Base-by-base conservation (phyloP, 2,797 vertebrate species). In the Macroramphosus scolopax region DNA sequence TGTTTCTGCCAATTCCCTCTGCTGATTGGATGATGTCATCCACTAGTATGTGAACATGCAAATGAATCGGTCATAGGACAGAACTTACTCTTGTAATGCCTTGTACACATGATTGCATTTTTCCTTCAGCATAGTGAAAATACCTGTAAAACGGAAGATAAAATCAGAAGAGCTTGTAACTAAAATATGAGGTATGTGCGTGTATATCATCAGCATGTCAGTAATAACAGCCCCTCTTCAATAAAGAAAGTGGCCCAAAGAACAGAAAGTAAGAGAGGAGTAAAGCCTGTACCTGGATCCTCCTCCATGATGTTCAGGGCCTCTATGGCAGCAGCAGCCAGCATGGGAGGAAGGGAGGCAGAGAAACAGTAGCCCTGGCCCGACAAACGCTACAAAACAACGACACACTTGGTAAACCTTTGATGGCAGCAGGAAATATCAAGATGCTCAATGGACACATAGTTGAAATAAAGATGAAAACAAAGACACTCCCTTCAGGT, bases 341-440 rank as follows among this genome's bases (percentile, higher is more conserved):
- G 68, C 85, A 99, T 88, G 11, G 96, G 96, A 20, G 96, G 96
- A 11, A 98, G 77, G 0, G 96, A 98, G 6, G 96, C 96, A 26
- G 96, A 99, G 75, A 99, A 99, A 73, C 96, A 98, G 85, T 98
- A 98, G 1, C 96, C 96, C 75, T 98, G 96, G 12, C 96, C 96
- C 0, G 96, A 98, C 20, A 98, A 84, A 40, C 95, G 84, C 96
- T 98, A 40, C 4, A 20, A 39, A 9, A 31, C 18, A 49, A 45
- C 47, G 4, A 25, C 18, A 25, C 6, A 8, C 14, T 28, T 6
- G 14, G 17, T 10, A 12, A 12, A 12, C n/a, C n/a, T n/a, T n/a
- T n/a, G n/a, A n/a, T n/a, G n/a, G n/a, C n/a, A n/a, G n/a, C n/a
- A n/a, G n/a, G n/a, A n/a, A n/a, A n/a, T n/a, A n/a, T n/a, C n/a